Evolutionary conservation across 2,888 invertebrate genomes (phyloP).

Genomic region (Idaea straminata): DNA sequence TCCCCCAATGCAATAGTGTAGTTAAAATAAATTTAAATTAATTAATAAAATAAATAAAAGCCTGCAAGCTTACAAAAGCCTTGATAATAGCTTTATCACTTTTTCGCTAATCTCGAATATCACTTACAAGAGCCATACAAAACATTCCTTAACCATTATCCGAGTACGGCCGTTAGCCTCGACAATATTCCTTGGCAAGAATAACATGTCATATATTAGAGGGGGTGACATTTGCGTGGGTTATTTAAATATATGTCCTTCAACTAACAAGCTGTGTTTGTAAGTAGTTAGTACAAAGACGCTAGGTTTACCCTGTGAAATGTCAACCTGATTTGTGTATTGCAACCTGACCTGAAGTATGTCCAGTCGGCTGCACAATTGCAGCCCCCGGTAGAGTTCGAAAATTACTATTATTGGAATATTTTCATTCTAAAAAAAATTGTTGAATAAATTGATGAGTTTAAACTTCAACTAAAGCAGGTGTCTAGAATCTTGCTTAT

Average conservation of each 20-base stretch:
- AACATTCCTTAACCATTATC: background rate
- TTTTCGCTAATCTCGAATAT: background rate
- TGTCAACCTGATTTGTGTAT: slow-evolving; percentile 36
- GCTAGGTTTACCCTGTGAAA: slow-evolving; percentile 19
- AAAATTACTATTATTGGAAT: too few species aligned
- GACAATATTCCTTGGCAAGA: background rate
- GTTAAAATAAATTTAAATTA: too few species aligned
- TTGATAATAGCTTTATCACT: background rate
- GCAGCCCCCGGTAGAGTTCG: too few species aligned
- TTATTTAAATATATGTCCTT: slow-evolving; percentile 10
- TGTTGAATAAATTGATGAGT: too few species aligned
- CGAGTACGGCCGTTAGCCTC: background rate
- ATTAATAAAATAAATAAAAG: too few species aligned
- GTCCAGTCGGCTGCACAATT: slow-evolving; percentile 14
- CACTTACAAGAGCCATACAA: background rate
- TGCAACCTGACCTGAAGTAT: slow-evolving; percentile 15
- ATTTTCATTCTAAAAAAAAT: too few species aligned
- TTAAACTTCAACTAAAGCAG: too few species aligned
- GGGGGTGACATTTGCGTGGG: slow-evolving; percentile 5
- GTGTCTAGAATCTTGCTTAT: too few species aligned
- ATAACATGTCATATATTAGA: background rate
- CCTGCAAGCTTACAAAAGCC: too few species aligned
- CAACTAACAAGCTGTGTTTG: slow-evolving; percentile 25
- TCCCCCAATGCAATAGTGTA: too few species aligned
- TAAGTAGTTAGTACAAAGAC: slow-evolving; percentile 2